Evolutionary conservation across 2,888 invertebrate species (phyloP).

Genomic region (Cotesia congregata): DNA sequence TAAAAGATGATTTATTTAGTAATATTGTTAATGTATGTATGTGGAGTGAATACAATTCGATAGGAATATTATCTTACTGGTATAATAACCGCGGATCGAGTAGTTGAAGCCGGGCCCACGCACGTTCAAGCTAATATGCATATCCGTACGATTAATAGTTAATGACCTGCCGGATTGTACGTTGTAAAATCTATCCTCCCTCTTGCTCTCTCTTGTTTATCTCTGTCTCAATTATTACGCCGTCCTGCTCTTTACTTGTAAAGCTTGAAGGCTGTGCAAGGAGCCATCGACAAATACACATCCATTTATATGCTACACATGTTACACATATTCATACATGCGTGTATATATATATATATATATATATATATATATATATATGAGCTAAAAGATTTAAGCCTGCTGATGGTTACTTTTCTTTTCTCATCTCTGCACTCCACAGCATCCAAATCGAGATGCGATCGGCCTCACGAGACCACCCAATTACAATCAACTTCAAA

Average conservation of each 20-base stretch:
- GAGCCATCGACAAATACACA: background rate
- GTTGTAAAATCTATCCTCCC: slow-evolving; percentile 33
- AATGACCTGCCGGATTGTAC: slow-evolving; percentile 53
- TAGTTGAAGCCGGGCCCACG: slow-evolving; percentile 54
- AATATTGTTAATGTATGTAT: background rate
- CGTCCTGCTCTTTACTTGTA: background rate
- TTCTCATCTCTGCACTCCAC: background rate
- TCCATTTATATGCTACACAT: slow-evolving; percentile 8
- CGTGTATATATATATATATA: no score
- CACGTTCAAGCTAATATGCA: slow-evolving; percentile 59
- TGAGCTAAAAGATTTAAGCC: background rate
- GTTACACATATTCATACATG: background rate
- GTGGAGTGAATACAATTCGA: slow-evolving; percentile 42
- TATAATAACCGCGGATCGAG: slow-evolving; percentile 41
- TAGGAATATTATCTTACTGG: slow-evolving; percentile 61
- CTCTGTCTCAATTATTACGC: background rate
- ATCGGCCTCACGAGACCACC: slow-evolving; percentile 36
- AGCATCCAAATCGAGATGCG: slow-evolving; percentile 32
- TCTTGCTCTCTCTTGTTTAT: slow-evolving; percentile 17
- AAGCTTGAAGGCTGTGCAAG: background rate
- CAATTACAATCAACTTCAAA: slow-evolving; percentile 42
- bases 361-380: no score
- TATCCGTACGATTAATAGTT: slow-evolving; percentile 64
- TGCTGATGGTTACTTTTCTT: background rate
- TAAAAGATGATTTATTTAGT: slow-evolving; percentile 2